Base-by-base conservation (phyloP, 1,140 invertebrate genomes). In the Venturia canescens region DNA sequence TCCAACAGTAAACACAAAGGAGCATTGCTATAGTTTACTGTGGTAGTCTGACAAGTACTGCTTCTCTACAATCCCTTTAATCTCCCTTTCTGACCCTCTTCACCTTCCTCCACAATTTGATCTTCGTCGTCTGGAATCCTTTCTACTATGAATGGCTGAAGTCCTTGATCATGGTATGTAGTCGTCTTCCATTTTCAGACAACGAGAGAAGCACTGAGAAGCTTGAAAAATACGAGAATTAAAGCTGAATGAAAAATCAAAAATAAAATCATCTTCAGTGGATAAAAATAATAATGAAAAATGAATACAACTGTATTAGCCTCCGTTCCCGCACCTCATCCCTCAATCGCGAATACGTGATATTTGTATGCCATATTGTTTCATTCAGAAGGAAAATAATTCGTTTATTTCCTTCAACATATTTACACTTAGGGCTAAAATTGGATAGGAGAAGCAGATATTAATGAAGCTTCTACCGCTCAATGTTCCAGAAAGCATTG, bases 1-100 rank as follows among this genome's bases (percentile, higher is more conserved):
- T 76, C 74, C 34, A n/a, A 29, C 26, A 34, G 74, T 76, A 29
- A 57, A 57, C 74, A 76, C 74, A 76, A 53, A 76, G 48, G 60
- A 48, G 69, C 48, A 71, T 23, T 26, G 60, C 60, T 63, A 71
- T 44, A 34, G 69, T 71, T 23, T 44, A 71, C 38, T 38, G 21
- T n/a, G 31, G 21, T 23, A 57, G 48, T 66, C 60, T 76, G 60
- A 76, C 38, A 60, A 66, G 74, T 75, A 75, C 72, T 75, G 72
- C 50, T 21, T n/a, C 50, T 53, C 50, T 53, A 18, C 18, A 53
- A 53, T 18, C 50, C 50, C 50, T n/a, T 53, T 53, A 53, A 53
- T 53, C 50, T 53, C 60, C 60, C 60, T 63, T 63, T 63, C 11
- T 18, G 60, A 63, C 60, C 60, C 60, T 63, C 60, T 26, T 63